Evolutionary conservation across 2,113 vertebrate genomes (phyloP), one percentile per base, ranked within the genome.

Genomic region (Tinamus guttatus): DNA sequence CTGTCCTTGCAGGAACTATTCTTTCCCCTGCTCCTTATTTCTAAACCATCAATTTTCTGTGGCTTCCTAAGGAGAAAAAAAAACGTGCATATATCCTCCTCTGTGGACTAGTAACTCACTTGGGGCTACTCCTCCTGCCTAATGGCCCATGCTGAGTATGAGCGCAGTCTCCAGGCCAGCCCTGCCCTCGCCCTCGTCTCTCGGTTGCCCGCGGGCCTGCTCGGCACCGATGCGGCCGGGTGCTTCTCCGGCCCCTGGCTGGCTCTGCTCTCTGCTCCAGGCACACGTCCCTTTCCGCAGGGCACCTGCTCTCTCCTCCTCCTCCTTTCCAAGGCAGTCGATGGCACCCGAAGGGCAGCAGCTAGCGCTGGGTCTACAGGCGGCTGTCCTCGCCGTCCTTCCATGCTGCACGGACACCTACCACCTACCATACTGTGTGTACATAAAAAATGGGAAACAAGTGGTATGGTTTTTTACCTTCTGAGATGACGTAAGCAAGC

Each of bases 161-260:
- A 56, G 28, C 16, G 17, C 13, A 51, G 52, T 41, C 34, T 7
- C 3, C 1, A 0, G 12, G 19, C 63, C 85, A 59, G n/a, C 40
- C 24, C 64, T 69, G 78, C 34, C 18, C 19, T 21, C 0, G 0
- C n/a, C 22, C 0, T 0, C 1, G 18, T 47, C 45, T 45, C 47
- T 21, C 7, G 9, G 36, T 58, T 38, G 58, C 34, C n/a, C 67
- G 22, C 19, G 7, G 36, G 62, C 5, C 65, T 71, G n/a, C 56
- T 32, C 4, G 7, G 32, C 22, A 13, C 28, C 40, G 10, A 30
- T 62, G 20, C 30, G 41, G 9, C 49, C 13, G 40, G 45, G 38
- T 0, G 8, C n/a, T 52, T 10, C 27, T 58, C 28, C 12, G 4
- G 22, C 58, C 71, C 36, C 54, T 18, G 54, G 24, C 71, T 76